Evolutionary conservation across 2,888 invertebrate genomes (phyloP), one percentile per base, ranked within the genome.

Genomic region (Catotricha subobsoleta): DNA sequence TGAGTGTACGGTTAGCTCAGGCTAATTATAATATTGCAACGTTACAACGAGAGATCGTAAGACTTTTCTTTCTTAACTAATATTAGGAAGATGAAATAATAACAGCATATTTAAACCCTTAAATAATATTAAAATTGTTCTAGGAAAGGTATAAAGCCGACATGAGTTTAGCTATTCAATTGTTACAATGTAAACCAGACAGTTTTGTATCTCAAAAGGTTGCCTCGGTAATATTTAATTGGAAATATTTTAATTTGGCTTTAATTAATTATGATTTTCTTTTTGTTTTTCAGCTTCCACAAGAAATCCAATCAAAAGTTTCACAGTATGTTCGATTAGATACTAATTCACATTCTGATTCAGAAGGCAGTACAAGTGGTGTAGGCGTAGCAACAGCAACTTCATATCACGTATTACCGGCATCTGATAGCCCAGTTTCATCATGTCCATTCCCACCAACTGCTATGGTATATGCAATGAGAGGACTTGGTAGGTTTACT

Each of bases 101-200:
- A n/a, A n/a, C n/a, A n/a, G n/a, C n/a, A n/a, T n/a, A n/a, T n/a
- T n/a, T n/a, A n/a, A n/a, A n/a, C n/a, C n/a, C n/a, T n/a, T n/a
- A n/a, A n/a, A n/a, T n/a, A n/a, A n/a, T n/a, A n/a, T n/a, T n/a
- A 30, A n/a, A 8, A 12, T 19, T 9, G 48, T 74, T 75, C 33
- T 68, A 92, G 92, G 91, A 91, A 57, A 76, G 87, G 53, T 92
- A 90, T 64, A 81, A 88, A 60, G 84, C 81, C 55, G 94, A 94
- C 59, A 90, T 92, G 58, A 86, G 82, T 62, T 66, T 90, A 55
- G 92, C 92, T 46, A 90, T 92, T 50, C 90, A 92, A 62, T 68
- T 94, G 52, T 67, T 94, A 41, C 92, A 94, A 59, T 92, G 92
- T 62, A 92, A 91, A 58, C 92, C 92, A 49, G 83, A 86, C 48